These are phyloP conservation scores for Platichthys flesus DNA, from an alignment of 2,113 vertebrate genomes.

Conservation along the genomic window DNA sequence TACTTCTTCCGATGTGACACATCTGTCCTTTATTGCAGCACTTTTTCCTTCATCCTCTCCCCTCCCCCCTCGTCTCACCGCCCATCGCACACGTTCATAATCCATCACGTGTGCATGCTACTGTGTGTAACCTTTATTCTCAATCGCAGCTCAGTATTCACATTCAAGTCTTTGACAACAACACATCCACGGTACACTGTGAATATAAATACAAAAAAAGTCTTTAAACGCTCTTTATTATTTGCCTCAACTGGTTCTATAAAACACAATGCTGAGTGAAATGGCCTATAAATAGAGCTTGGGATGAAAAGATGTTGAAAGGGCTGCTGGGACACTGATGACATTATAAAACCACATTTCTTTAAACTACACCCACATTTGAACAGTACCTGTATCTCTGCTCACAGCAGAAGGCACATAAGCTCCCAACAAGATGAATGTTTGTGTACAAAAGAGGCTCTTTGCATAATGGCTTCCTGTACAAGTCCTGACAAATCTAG, in stretches of 20 bases:
- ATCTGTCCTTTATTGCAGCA: conserved; percentile 37
- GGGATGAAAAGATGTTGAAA: conserved; percentile 17
- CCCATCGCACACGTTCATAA: conserved; percentile 10
- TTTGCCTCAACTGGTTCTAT: conserved; percentile 5
- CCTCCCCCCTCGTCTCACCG: not conserved
- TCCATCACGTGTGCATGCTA: not conserved
- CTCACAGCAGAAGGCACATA: conserved; percentile 43
- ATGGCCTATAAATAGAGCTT: not conserved
- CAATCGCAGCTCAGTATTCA: conserved; percentile 2
- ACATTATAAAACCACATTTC: conserved; percentile 41
- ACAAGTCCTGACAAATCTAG: conserved; percentile 78
- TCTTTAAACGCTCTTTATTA: not conserved
- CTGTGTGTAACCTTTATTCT: conserved; percentile 3
- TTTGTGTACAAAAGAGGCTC: conserved; percentile 56
- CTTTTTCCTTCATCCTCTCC: conserved; percentile 30
- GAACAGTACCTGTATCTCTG: conserved; percentile 22
- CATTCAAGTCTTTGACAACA: conserved; percentile 8
- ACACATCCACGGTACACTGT: not conserved
- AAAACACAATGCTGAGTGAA: not conserved
- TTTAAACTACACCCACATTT: conserved; percentile 50
- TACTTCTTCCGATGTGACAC: conserved; percentile 52
- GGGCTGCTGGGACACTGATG: not conserved
- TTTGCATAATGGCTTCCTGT: conserved; percentile 58
- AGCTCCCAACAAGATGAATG: conserved; percentile 48
- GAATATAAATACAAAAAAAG: not conserved